Conservation (phyloP, 92 coral and sea anemone species). For the Muricea muricata region DNA sequence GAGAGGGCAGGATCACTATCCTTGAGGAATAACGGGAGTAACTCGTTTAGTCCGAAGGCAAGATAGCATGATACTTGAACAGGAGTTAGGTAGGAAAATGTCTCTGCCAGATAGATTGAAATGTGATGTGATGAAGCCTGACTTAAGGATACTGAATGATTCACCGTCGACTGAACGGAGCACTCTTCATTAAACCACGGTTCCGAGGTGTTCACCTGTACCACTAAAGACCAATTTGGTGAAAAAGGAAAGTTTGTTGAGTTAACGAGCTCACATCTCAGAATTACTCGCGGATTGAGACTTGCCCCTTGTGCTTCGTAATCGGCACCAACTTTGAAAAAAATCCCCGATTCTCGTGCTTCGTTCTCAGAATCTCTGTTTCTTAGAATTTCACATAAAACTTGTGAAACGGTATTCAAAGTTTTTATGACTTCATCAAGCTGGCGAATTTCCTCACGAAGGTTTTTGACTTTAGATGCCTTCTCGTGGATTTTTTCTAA, state of each 20-base stretch:
- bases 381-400: constrained; percentile 17
- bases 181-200: constrained; percentile 39
- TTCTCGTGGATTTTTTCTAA: constrained; percentile 14
- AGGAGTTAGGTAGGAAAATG: constrained; percentile 9
- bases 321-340: constrained; percentile 1
- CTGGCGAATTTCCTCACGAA: constrained; percentile 7
- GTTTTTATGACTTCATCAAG: constrained; percentile 32
- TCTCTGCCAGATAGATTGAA: constrained; percentile 6
- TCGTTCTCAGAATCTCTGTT: background rate
- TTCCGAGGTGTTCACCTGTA: constrained; percentile 15
- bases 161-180: background rate
- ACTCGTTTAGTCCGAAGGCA: constrained; percentile 12
- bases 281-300: constrained; percentile 13
- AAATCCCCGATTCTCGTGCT: constrained; percentile 8
- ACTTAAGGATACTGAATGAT: constrained; percentile 7
- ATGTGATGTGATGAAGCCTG: background rate
- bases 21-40: background rate
- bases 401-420: constrained; percentile 18
- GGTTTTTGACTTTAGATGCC: background rate
- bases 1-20: background rate
- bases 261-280: background rate
- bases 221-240: constrained; percentile 27
- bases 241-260: constrained; percentile 19
- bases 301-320: constrained; percentile 12
- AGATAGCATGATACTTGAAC: constrained; percentile 28